phyloP scores from a whole-genome alignment of 2,113 vertebrate species.

The Redunca redunca region DNA sequence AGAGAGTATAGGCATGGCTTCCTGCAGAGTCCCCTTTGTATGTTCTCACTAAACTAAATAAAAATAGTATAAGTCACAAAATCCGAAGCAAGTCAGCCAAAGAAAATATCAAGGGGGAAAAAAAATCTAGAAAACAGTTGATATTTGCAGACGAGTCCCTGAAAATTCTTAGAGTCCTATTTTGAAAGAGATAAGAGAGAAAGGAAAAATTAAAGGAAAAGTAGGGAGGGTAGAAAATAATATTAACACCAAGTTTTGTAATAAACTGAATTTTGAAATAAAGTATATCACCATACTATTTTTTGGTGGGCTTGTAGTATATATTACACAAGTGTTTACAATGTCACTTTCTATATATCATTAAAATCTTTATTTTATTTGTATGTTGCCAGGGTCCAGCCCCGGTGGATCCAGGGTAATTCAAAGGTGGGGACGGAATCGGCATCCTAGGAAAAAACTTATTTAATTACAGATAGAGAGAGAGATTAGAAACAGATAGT shows the following conservation, averaged over 20 bases:
- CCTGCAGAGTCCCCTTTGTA: neutral
- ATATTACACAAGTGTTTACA: neutral
- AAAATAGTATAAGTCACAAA: neutral
- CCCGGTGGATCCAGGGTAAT: too few species aligned
- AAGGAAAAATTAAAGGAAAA: neutral
- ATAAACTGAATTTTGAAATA: neutral
- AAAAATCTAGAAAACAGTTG: neutral
- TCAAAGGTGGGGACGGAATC: too few species aligned
- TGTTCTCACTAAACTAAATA: neutral
- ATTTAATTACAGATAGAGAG: too few species aligned
- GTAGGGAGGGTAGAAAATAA: neutral
- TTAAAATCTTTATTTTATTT: neutral
- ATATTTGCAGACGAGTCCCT: neutral
- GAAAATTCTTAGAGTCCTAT: neutral
- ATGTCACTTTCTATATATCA: neutral
- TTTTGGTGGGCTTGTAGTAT: neutral
- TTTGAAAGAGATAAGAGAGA: neutral
- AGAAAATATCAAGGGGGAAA: neutral
- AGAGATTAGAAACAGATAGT: too few species aligned
- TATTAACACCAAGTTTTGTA: neutral
- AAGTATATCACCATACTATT: neutral
- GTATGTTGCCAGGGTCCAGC: too few species aligned
- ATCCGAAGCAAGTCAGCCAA: neutral
- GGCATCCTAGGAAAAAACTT: too few species aligned
- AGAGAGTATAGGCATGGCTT: neutral